Conservation (phyloP, 2,113 vertebrate genomes). For the Electrona antarctica region DNA sequence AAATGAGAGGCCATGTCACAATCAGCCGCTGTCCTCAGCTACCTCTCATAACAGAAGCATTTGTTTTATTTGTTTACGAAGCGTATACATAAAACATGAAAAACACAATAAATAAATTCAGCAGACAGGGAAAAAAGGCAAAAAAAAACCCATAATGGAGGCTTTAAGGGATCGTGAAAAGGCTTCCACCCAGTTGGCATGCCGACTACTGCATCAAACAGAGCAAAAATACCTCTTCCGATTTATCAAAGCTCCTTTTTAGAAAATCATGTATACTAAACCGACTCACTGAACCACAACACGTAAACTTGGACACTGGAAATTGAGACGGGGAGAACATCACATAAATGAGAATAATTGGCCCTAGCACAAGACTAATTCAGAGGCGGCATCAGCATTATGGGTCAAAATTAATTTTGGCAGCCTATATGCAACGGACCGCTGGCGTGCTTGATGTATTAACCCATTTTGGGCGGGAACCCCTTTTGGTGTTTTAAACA, state of each 20-base stretch:
- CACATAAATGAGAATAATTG: slow-evolving; percentile 37
- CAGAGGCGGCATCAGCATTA: slow-evolving; percentile 52
- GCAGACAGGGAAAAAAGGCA: slow-evolving; percentile 1
- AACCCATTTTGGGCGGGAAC: too few species aligned
- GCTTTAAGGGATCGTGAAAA: background rate
- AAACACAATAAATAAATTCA: slow-evolving; percentile 2
- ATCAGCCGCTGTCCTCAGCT: too few species aligned
- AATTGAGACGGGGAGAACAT: slow-evolving; percentile 40
- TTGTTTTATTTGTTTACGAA: background rate
- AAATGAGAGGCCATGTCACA: too few species aligned
- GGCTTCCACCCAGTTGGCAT: background rate
- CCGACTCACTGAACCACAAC: slow-evolving; percentile 6
- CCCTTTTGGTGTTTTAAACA: too few species aligned
- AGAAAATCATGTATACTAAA: background rate
- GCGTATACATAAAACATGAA: too few species aligned
- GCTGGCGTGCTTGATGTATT: slow-evolving; percentile 19
- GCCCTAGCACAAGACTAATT: slow-evolving; percentile 38
- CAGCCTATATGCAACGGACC: slow-evolving; percentile 47
- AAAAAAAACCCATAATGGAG: background rate
- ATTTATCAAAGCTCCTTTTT: background rate
- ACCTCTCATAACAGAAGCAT: slow-evolving; percentile 34
- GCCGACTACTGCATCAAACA: background rate
- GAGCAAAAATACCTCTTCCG: background rate
- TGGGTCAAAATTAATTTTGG: slow-evolving; percentile 55
- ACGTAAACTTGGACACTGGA: slow-evolving; percentile 25